A percentile compares a stretch with the other conserved stretches of the same genome.
Conservation (phyloP, 2,113 vertebrate genomes). For the Philantomba maxwellii region DNA sequence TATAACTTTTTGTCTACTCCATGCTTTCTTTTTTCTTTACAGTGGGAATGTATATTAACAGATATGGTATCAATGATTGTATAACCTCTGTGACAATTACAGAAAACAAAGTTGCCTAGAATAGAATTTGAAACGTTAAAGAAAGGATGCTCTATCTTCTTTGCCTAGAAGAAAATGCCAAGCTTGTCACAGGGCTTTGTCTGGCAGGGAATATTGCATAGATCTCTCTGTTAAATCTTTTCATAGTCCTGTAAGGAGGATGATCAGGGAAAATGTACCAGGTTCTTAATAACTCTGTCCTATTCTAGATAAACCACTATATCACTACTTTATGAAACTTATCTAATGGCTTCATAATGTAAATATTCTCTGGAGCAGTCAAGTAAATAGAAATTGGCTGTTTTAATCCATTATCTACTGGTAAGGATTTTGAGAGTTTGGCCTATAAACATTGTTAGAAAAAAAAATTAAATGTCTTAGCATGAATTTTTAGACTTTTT, state of each 20-base stretch:
- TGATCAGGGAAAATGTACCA: background rate
- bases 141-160: background rate
- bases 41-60: background rate
- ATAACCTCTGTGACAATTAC: background rate
- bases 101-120: background rate
- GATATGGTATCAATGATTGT: background rate
- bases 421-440: background rate
- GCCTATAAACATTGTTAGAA: background rate
- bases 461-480: background rate
- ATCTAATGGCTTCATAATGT: background rate
- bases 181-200: background rate
- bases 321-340: background rate
- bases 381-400: background rate
- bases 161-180: background rate
- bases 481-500: background rate
- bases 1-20: background rate
- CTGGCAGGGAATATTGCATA: background rate
- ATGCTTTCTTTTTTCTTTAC: background rate
- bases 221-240: background rate
- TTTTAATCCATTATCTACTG: background rate
- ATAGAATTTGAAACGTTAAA: background rate
- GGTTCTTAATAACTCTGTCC: background rate
- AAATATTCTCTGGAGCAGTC: background rate
- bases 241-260: background rate
- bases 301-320: background rate